Evolutionary conservation across 2,797 vertebrate genomes (phyloP).

Genomic region (Epinephelus malabaricus): DNA sequence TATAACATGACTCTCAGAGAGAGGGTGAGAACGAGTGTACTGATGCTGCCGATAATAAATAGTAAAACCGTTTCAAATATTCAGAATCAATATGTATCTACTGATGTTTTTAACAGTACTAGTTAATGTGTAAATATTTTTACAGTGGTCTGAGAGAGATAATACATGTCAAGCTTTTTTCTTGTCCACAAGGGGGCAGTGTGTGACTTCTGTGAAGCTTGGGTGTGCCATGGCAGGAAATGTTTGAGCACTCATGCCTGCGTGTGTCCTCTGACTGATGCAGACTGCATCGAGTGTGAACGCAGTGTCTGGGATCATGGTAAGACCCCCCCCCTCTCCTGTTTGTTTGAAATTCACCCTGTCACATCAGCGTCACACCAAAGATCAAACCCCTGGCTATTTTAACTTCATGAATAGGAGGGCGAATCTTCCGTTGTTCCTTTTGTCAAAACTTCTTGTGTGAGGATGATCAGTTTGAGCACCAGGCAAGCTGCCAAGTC

Average conservation of each 20-base stretch:
- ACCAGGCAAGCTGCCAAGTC: conserved; percentile 98
- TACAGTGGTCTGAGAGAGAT: background rate
- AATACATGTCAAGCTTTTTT: background rate
- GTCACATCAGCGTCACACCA: background rate
- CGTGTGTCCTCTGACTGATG: conserved; percentile 91
- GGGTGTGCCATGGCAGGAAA: conserved; percentile 97
- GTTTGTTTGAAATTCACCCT: background rate
- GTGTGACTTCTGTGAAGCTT: conserved; percentile 99
- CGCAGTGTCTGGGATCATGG: conserved; percentile 97
- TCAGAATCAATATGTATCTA: too few species aligned
- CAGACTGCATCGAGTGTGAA: conserved; percentile 97
- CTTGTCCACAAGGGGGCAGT: conserved; percentile 89
- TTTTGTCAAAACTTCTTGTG: conserved; percentile 98
- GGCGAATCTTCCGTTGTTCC: conserved; percentile 96
- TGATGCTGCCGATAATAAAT: too few species aligned
- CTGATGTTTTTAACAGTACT: too few species aligned
- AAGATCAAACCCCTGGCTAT: background rate
- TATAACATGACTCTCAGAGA: too few species aligned
- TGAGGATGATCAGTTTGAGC: conserved; percentile 99
- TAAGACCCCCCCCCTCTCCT: conserved; percentile 62
- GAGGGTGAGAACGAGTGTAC: too few species aligned
- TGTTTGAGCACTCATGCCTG: conserved; percentile 96
- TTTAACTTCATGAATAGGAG: conserved; percentile 84
- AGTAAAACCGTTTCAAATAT: too few species aligned
- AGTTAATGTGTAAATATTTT: too few species aligned